Conservation (phyloP, 2,888 invertebrate species). For the Anaspis maculata region DNA sequence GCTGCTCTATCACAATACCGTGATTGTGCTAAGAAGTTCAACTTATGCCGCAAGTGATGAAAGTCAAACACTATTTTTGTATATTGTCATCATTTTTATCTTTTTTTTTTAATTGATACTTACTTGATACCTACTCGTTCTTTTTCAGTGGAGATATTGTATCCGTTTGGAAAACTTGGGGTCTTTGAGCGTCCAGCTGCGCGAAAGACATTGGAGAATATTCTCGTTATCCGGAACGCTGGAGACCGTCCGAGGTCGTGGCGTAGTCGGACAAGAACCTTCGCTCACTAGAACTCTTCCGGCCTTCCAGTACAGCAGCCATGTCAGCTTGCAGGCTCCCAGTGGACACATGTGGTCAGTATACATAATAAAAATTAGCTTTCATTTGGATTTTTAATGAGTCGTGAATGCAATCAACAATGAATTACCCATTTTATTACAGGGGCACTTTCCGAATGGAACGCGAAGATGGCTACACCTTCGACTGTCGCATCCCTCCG, state of each 20-base stretch:
- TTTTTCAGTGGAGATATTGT: slow-evolving; percentile 93
- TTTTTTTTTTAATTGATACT: not conserved
- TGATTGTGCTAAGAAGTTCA: slow-evolving; percentile 2
- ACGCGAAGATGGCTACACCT: slow-evolving; percentile 91
- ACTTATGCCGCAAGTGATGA: too few species aligned
- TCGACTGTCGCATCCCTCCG: slow-evolving; percentile 96
- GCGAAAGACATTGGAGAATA: slow-evolving; percentile 97
- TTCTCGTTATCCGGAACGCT: slow-evolving; percentile 89
- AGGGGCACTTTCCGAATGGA: slow-evolving; percentile 98
- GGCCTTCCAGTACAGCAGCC: slow-evolving; percentile 97
- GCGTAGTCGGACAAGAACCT: slow-evolving; percentile 97
- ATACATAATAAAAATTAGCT: slow-evolving; percentile 2
- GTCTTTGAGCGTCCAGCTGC: slow-evolving; percentile 77
- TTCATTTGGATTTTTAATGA: slow-evolving; percentile 3
- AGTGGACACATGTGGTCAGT: slow-evolving; percentile 95
- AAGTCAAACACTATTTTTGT: too few species aligned
- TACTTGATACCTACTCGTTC: slow-evolving; percentile 34
- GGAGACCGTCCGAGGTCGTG: slow-evolving; percentile 89
- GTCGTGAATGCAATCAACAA: too few species aligned
- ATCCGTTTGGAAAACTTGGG: slow-evolving; percentile 94
- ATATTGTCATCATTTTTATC: too few species aligned
- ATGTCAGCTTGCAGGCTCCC: slow-evolving; percentile 93
- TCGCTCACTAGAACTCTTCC: slow-evolving; percentile 78
- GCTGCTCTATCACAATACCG: too few species aligned
- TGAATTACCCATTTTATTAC: too few species aligned